These are phyloP conservation scores for Spisula solida DNA, from an alignment of 2,888 invertebrate genomes.

Conservation along the genomic window DNA sequence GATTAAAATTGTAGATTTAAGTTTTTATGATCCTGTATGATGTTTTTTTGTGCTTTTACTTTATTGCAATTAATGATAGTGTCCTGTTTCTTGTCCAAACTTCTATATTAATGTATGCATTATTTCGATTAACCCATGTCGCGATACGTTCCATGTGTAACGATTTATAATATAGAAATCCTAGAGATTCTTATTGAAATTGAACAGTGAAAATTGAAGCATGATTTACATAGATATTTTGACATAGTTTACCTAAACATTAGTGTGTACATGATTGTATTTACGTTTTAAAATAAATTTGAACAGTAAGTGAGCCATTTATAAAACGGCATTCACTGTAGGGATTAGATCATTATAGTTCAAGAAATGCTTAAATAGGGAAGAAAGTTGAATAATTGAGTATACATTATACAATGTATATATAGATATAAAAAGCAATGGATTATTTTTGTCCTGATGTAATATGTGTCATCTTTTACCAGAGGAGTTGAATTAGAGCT, in stretches of 20 bases:
- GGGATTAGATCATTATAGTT: not conserved
- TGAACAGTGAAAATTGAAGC: not conserved
- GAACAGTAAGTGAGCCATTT: not conserved
- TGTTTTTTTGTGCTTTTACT: conserved; percentile 4
- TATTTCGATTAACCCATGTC: not conserved
- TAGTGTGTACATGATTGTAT: too few relatives aligned
- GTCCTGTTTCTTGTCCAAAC: not conserved
- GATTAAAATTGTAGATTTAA: not conserved
- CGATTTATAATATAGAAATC: not conserved
- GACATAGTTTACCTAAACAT: too few relatives aligned
- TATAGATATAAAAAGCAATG: not conserved
- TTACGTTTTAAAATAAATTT: not conserved
- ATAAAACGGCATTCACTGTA: not conserved
- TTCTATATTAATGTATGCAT: not conserved
- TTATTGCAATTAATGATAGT: not conserved
- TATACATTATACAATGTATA: not conserved
- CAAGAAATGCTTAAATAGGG: not conserved
- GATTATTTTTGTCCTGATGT: not conserved
- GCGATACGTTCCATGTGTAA: not conserved
- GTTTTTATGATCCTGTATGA: not conserved
- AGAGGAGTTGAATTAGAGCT: not conserved
- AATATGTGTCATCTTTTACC: not conserved
- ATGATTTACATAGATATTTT: not conserved
- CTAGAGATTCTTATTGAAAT: not conserved
- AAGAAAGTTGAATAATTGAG: not conserved